A percentile compares a stretch with the other conserved stretches of the same genome.
Evolutionary conservation across 2,888 invertebrate species (phyloP).

Genomic region (Autographa gamma): DNA sequence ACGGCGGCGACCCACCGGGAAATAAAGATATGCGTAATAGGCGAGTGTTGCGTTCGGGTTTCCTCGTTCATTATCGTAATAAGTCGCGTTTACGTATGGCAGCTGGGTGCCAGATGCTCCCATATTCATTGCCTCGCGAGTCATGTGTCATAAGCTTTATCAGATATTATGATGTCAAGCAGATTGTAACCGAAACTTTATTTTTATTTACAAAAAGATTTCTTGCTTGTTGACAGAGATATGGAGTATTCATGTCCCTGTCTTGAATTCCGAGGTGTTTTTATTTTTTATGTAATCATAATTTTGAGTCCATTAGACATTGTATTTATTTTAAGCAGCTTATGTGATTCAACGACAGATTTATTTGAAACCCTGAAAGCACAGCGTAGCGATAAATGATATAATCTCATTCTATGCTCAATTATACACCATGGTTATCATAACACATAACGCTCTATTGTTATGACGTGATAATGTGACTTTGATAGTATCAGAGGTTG

Average conservation of each 20-base stretch:
- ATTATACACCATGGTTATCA: conserved; percentile 18
- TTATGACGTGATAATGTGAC: conserved; percentile 23
- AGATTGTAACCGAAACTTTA: neutral
- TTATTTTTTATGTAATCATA: neutral
- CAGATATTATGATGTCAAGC: neutral
- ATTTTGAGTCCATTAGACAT: neutral
- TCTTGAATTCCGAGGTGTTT: neutral
- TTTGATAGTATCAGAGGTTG: conserved; percentile 28
- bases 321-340: neutral
- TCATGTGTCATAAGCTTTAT: neutral
- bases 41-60: conserved; percentile 16
- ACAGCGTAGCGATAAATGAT: neutral
- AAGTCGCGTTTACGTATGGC: conserved; percentile 32
- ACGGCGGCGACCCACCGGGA: conserved; percentile 76
- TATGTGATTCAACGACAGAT: neutral
- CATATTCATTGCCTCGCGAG: neutral
- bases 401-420: conserved; percentile 1
- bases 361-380: neutral
- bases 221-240: neutral
- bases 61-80: conserved; percentile 57
- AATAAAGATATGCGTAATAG: conserved; percentile 79
- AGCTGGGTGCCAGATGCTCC: conserved; percentile 15
- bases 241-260: neutral
- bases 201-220: neutral
- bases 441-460: conserved; percentile 30